These are phyloP conservation scores for Centroberyx gerrardi DNA, from an alignment of 2,797 vertebrate species.

Conservation along the genomic window DNA sequence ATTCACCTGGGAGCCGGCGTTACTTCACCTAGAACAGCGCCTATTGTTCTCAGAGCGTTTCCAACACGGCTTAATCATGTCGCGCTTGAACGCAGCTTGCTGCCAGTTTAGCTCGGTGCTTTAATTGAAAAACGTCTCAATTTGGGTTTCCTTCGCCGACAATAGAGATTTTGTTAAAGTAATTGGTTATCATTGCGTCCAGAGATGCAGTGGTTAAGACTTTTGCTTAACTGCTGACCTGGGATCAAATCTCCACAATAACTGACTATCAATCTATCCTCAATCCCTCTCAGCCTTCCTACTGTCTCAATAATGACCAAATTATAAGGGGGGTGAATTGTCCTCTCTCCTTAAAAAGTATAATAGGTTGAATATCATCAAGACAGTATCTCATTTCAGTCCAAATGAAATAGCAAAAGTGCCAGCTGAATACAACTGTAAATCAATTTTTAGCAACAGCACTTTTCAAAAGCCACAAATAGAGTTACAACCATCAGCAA, in stretches of 20 bases:
- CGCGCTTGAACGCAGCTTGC: conserved; percentile 50
- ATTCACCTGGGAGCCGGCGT: conserved; percentile 81
- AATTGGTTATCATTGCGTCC: conserved; percentile 41
- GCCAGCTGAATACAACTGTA: conserved; percentile 6
- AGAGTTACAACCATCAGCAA: conserved; percentile 55
- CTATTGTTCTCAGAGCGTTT: conserved; percentile 72
- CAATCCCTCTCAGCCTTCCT: too few species aligned
- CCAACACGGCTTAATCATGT: conserved; percentile 70
- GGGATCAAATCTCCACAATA: conserved; percentile 9
- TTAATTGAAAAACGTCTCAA: conserved; percentile 66
- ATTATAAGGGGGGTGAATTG: neutral
- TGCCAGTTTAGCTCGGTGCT: conserved; percentile 62
- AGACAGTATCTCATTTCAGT: conserved; percentile 27
- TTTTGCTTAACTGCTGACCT: conserved; percentile 7
- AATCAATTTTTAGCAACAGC: conserved; percentile 42
- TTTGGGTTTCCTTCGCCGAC: conserved; percentile 28
- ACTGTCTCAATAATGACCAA: conserved; percentile 19
- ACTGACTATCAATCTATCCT: conserved; percentile 8
- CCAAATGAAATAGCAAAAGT: conserved; percentile 22
- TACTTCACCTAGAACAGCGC: conserved; percentile 77
- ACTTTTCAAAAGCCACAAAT: conserved; percentile 55
- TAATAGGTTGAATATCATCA: neutral
- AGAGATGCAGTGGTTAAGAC: conserved; percentile 22
- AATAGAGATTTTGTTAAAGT: conserved; percentile 40
- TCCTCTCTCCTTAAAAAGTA: neutral